Evolutionary conservation across 2,888 invertebrate species (phyloP).

Genomic region (Monoplex corrugatus): DNA sequence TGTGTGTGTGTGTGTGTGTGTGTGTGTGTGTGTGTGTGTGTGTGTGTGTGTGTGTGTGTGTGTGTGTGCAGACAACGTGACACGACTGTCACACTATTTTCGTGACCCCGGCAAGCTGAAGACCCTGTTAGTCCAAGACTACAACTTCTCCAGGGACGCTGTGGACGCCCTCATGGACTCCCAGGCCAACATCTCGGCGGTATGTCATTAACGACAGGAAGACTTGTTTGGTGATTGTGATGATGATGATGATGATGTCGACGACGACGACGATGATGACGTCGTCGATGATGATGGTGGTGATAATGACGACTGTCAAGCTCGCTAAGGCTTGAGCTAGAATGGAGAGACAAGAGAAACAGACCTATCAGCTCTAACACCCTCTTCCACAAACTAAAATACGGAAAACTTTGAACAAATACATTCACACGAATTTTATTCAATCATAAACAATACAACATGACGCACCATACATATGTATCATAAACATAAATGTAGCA

Average conservation of each 20-base stretch:
- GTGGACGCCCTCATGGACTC: slow-evolving; percentile 69
- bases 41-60: background rate
- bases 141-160: slow-evolving; percentile 57
- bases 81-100: slow-evolving; percentile 60
- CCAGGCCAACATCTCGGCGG: slow-evolving; percentile 67
- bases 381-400: too few species aligned
- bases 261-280: background rate
- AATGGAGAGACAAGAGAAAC: background rate
- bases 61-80: slow-evolving; percentile 43
- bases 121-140: slow-evolving; percentile 62
- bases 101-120: slow-evolving; percentile 67
- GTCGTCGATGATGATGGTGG: background rate
- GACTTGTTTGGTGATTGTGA: background rate
- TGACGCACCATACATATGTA: too few species aligned
- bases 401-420: too few species aligned
- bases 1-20: slow-evolving; percentile 36
- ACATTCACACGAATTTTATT: too few species aligned
- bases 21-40: slow-evolving; percentile 18
- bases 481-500: too few species aligned
- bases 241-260: background rate
- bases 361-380: too few species aligned
- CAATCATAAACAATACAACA: too few species aligned
- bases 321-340: background rate
- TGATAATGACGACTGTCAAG: background rate
- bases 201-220: slow-evolving; percentile 51